These are phyloP conservation scores for Musca vetustissima DNA, from an alignment of 1,140 invertebrate species.

Conservation along the genomic window DNA sequence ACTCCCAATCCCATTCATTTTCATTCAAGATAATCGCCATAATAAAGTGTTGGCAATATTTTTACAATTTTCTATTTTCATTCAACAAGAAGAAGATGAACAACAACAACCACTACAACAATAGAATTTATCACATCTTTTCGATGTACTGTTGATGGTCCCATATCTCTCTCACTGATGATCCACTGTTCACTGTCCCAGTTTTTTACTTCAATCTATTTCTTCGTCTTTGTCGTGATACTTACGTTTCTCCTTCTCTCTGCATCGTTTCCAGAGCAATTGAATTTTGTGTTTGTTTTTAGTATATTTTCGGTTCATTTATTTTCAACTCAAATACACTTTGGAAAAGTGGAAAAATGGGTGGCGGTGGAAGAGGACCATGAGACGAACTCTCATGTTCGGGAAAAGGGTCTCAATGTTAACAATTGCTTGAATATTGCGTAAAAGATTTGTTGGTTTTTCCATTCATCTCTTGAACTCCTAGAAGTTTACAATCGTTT, in stretches of 20 bases:
- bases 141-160: not conserved
- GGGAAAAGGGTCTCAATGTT: slow-evolving; percentile 21
- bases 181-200: slow-evolving; percentile 1
- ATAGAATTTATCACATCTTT: slow-evolving; percentile 1
- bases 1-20: no score
- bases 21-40: no score
- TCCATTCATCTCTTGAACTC: not conserved
- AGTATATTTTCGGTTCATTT: slow-evolving; percentile 22
- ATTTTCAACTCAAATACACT: slow-evolving; percentile 22
- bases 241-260: no score
- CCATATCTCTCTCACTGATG: not conserved
- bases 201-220: no score
- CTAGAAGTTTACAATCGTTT: no score
- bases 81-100: no score
- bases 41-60: no score
- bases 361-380: no score
- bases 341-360: slow-evolving; percentile 1
- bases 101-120: not conserved
- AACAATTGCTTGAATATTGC: slow-evolving; percentile 23
- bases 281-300: slow-evolving; percentile 22
- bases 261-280: not conserved
- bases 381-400: slow-evolving; percentile 3
- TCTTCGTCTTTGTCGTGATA: no score
- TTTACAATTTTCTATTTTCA: no score
- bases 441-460: slow-evolving; percentile 6